phyloP scores from a whole-genome alignment of 1,140 invertebrate genomes.

The Drosophila chauvacae region DNA sequence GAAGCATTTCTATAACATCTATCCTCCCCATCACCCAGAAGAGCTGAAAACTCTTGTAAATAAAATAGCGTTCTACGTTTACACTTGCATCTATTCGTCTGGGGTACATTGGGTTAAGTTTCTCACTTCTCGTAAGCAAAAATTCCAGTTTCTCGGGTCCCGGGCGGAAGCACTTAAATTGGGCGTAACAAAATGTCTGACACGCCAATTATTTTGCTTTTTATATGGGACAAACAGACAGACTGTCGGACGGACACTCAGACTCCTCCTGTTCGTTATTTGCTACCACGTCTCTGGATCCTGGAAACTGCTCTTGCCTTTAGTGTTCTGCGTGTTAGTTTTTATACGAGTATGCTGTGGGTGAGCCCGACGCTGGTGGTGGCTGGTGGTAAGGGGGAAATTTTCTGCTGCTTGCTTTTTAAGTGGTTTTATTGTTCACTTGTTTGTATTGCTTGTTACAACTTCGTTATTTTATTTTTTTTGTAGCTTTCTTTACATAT shows the following conservation, averaged over 20 bases:
- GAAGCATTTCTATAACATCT: background rate
- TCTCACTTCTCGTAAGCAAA: slow-evolving; percentile 21
- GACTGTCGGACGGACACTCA: slow-evolving; percentile 37
- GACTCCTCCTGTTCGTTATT: slow-evolving; percentile 34
- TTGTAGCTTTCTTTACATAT: slow-evolving; percentile 39
- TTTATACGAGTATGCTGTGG: slow-evolving; percentile 52
- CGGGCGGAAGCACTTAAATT: slow-evolving; percentile 76
- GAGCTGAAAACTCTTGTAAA: background rate
- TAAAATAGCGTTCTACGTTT: slow-evolving; percentile 5
- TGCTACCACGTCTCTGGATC: slow-evolving; percentile 26
- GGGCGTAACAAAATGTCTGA: slow-evolving; percentile 81
- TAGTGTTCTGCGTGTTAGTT: slow-evolving; percentile 70
- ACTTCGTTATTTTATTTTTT: slow-evolving; percentile 42
- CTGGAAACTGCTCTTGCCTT: slow-evolving; percentile 35
- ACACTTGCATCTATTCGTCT: slow-evolving; percentile 21
- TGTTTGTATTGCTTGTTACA: slow-evolving; percentile 57
- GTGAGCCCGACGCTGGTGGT: slow-evolving; percentile 11
- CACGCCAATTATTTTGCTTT: slow-evolving; percentile 80
- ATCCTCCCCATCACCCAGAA: background rate
- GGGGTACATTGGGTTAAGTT: slow-evolving; percentile 9
- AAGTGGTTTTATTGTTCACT: slow-evolving; percentile 74
- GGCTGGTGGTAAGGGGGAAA: slow-evolving; percentile 8
- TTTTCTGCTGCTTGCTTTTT: slow-evolving; percentile 62
- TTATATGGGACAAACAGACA: slow-evolving; percentile 59
- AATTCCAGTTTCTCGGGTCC: slow-evolving; percentile 4